Conservation (phyloP, 2,888 invertebrate genomes). For the Lasioglossum vierecki region DNA sequence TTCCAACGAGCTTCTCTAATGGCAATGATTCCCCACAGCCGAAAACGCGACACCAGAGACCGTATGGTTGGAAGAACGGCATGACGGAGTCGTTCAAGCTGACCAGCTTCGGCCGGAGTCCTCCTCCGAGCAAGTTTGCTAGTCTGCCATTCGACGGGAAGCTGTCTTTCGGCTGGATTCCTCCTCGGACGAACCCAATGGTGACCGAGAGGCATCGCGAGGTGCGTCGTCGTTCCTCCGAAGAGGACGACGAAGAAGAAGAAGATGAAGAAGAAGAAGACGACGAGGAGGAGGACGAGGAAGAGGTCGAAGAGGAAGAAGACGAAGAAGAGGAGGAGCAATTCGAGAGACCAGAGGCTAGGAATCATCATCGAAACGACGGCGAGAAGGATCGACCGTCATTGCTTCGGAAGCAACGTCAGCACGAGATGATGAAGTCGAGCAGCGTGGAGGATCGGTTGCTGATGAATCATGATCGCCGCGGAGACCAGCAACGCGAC, state of each 20-base stretch:
- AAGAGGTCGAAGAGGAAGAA: conserved; percentile 43
- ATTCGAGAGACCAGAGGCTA: conserved; percentile 53
- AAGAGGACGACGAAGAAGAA: conserved; percentile 63
- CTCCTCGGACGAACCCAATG: conserved; percentile 87
- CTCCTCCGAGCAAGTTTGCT: conserved; percentile 87
- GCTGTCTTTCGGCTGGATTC: conserved; percentile 85
- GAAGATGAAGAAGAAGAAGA: conserved; percentile 8
- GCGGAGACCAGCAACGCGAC: conserved; percentile 28
- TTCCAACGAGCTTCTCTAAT: neutral
- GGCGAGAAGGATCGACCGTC: conserved; percentile 62
- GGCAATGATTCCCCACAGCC: conserved; percentile 85
- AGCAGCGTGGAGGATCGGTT: conserved; percentile 80
- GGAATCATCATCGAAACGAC: conserved; percentile 59
- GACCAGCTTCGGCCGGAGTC: conserved; percentile 84
- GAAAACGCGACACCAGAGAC: conserved; percentile 90
- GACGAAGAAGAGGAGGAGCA: conserved; percentile 2
- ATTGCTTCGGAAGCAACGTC: conserved; percentile 71
- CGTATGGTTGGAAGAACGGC: conserved; percentile 89
- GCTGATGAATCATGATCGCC: conserved; percentile 73
- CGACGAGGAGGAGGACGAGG: conserved; percentile 26
- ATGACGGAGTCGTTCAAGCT: conserved; percentile 79
- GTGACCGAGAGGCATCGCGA: conserved; percentile 90
- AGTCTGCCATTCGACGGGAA: conserved; percentile 88
- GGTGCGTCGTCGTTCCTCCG: conserved; percentile 87
- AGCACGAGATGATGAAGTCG: conserved; percentile 79